Evolutionary conservation across 1,140 invertebrate genomes (phyloP).

Genomic region (Nephotettix cincticeps): DNA sequence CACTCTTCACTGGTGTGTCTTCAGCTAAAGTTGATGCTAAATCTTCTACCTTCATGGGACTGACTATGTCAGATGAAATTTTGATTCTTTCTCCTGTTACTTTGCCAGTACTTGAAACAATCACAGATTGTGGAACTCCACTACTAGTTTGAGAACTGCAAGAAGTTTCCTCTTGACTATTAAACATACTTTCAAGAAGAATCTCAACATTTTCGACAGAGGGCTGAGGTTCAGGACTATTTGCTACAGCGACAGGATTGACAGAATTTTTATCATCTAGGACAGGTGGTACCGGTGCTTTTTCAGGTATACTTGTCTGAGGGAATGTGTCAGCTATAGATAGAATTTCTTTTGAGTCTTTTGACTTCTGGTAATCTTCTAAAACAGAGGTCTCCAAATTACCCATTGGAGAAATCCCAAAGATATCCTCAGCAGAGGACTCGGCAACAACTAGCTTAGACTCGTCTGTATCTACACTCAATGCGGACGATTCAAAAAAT

Average conservation of each 20-base stretch:
- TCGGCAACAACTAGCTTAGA: conserved; percentile 2
- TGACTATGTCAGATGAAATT: neutral
- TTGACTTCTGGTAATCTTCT: neutral
- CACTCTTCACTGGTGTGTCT: neutral
- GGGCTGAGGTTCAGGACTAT: neutral
- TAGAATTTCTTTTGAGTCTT: neutral
- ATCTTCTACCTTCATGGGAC: conserved; percentile 34
- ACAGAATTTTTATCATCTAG: too few species aligned
- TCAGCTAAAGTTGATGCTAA: conserved; percentile 29
- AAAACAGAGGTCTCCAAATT: neutral
- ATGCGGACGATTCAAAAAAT: neutral
- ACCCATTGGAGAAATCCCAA: neutral
- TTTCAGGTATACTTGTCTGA: neutral
- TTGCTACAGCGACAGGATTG: neutral
- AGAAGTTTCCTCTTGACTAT: conserved; percentile 25
- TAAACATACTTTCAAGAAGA: conserved; percentile 38
- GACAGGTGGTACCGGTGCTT: neutral
- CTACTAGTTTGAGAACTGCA: neutral
- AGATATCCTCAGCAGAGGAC: neutral
- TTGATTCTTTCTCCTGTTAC: neutral
- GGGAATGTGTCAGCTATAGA: neutral
- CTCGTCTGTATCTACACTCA: neutral
- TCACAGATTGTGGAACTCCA: conserved; percentile 24
- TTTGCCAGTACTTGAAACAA: conserved; percentile 25
- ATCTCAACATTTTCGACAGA: conserved; percentile 35